Evolutionary conservation across 2,797 vertebrate species (phyloP).

Genomic region (Sebastolobus altivelis): DNA sequence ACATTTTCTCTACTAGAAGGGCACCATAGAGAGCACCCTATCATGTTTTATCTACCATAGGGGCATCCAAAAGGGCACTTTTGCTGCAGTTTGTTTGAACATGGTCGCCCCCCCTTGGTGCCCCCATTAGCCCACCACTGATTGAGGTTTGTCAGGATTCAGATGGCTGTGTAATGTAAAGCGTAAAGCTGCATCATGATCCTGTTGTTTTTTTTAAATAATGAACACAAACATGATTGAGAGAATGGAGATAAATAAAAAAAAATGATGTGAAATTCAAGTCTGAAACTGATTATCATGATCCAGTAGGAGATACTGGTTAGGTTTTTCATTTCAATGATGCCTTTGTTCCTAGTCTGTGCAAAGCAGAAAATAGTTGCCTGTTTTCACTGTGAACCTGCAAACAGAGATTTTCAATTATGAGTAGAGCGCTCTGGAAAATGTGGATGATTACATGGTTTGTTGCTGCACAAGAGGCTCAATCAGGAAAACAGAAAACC

Average conservation of each 20-base stretch:
- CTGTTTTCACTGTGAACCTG: constrained; percentile 18
- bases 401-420: constrained; percentile 31
- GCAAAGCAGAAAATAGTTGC: constrained; percentile 5
- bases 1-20: no score
- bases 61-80: no score
- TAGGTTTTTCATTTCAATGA: not conserved
- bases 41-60: no score
- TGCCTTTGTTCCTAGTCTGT: constrained; percentile 3
- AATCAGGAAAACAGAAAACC: constrained; percentile 7
- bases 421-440: not conserved
- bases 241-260: not conserved
- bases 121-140: no score
- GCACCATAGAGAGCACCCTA: no score
- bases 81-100: no score
- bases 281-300: not conserved
- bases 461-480: constrained; percentile 26
- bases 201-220: not conserved
- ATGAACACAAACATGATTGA: not conserved
- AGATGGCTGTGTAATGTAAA: not conserved
- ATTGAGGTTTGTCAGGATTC: not conserved
- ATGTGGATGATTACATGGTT: constrained; percentile 32
- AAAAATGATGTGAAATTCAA: not conserved
- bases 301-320: not conserved
- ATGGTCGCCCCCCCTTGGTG: no score
- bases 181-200: not conserved